Evolutionary conservation across 1,140 invertebrate genomes (phyloP), one percentile per base, ranked within the genome.

Genomic region (Drosophila lini): DNA sequence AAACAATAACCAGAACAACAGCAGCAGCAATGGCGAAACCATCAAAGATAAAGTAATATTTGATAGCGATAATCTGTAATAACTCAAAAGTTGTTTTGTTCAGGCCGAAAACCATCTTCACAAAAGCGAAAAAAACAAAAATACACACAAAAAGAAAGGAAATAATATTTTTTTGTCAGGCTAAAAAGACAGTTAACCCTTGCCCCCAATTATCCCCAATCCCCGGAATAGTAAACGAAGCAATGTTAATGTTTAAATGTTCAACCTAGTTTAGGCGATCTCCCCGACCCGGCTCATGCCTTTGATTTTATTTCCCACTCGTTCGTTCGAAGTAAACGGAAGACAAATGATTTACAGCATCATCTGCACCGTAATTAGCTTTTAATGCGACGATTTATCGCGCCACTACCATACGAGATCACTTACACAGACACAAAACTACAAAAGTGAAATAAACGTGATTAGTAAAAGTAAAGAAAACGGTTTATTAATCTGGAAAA

Each of bases 31-130:
- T 44, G 32, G 50, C 60, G 41, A 44, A 55, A 52, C 5, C 65
- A 59, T 28, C 64, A 80, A 61, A 67, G 44, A 63, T 19, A 52
- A 34, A 34, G 7, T 28, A 68, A 59, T 60, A 61, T 59, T 69
- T 47, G 63, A 69, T 70, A 64, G 56, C 60, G 48, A 64, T 78
- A 82, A 65, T 60, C 68, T 76, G 50, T 80, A 83, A 84, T 84
- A 78, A 81, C 82, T 85, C 82, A 79, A 85, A 79, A 82, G 79
- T 85, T 85, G 82, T 85, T 84, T 78, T 74, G 78, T 81, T 81
- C 57, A 84, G 78, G 82, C 81, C 79, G 81, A 53, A 83, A 85
- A 86, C 59, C 62, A 80, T 38, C 13, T 38, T 60, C 41, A 67
- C 34, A 53, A 45, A 55, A 25, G 31, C 11, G 1, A 5, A 22